These are phyloP conservation scores for Zeus faber DNA, from an alignment of 2,113 vertebrate species.

Conservation along the genomic window DNA sequence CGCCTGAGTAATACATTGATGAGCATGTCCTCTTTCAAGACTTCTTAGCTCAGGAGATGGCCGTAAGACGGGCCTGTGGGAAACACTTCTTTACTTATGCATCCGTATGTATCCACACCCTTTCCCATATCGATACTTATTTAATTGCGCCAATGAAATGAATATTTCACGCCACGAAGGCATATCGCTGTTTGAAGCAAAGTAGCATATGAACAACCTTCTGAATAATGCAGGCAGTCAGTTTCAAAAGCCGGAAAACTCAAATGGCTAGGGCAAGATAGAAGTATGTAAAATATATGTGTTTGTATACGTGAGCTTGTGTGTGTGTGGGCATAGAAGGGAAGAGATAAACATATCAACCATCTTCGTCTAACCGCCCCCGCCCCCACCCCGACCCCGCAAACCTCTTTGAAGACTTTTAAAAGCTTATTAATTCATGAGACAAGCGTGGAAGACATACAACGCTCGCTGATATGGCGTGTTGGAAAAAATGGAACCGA, in stretches of 20 bases:
- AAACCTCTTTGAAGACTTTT: too few relatives aligned
- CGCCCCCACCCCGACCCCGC: too few relatives aligned
- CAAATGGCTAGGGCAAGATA: not conserved
- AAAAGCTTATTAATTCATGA: constrained; percentile 28
- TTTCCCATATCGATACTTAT: constrained; percentile 13
- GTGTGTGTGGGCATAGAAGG: not conserved
- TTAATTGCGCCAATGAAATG: constrained; percentile 30
- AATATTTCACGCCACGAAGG: constrained; percentile 38
- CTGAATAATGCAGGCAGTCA: constrained; percentile 45
- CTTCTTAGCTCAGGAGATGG: not conserved
- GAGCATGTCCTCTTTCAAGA: not conserved
- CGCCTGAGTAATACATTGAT: not conserved
- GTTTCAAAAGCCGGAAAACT: constrained; percentile 15
- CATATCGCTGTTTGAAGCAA: constrained; percentile 20
- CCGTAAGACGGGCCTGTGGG: not conserved
- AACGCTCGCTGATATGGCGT: not conserved
- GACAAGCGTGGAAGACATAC: not conserved
- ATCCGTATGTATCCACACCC: not conserved
- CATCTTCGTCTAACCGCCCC: too few relatives aligned
- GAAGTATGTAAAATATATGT: too few relatives aligned
- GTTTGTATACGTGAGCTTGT: not conserved
- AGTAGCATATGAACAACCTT: constrained; percentile 17
- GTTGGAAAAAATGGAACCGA: not conserved
- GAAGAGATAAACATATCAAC: too few relatives aligned
- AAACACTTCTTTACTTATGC: not conserved